Base-by-base conservation (phyloP, 2,797 vertebrate genomes). In the Rhinoraja longicauda region DNA sequence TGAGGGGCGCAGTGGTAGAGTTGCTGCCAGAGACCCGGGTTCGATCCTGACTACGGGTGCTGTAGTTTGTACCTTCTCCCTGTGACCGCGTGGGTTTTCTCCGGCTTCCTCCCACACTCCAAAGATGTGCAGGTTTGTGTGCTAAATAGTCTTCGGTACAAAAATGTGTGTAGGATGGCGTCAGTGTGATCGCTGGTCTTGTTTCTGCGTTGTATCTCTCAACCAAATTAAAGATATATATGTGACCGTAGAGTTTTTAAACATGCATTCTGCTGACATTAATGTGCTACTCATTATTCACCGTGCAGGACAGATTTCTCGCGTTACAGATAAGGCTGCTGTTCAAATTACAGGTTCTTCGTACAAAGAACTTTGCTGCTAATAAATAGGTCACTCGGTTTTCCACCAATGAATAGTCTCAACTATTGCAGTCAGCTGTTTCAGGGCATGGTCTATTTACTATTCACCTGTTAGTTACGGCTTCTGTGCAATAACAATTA, bases 321-420 rank as follows among this genome's bases (percentile, higher is more conserved):
- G 19, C 70, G 90, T 92, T 92, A 92, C 90, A 57, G 90, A 92
- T 10, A 36, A 70, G 67, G 21, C 4, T 53, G 70, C 39, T 29
- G 90, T 92, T 92, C 57, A 29, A 92, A 57, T 73, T 92, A 92
- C 72, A 75, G 24, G 26, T n/a, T 73, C 53, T 13, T 75, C 57
- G 70, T 45, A 75, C 67, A 73, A 92, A 73, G 70, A 73, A 72
- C 36, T 39, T 36, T 92, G 21, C 26, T 53, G 67, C 90, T 73
- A 75, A 91, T 32, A 91, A 73, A 88, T 67, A 88, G 36, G 70
- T 92, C 29, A 5, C 10, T 92, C 90, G 57, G 57, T 92, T 92
- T 75, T 75, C 90, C 70, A 91, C 39, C 67, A 72, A 70, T 29
- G 90, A 73, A 73, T 70, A 73, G 75, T 24, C 45, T 24, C 88